phyloP scores from a whole-genome alignment of 2,888 invertebrate species.

The Chelonus formosanus region DNA sequence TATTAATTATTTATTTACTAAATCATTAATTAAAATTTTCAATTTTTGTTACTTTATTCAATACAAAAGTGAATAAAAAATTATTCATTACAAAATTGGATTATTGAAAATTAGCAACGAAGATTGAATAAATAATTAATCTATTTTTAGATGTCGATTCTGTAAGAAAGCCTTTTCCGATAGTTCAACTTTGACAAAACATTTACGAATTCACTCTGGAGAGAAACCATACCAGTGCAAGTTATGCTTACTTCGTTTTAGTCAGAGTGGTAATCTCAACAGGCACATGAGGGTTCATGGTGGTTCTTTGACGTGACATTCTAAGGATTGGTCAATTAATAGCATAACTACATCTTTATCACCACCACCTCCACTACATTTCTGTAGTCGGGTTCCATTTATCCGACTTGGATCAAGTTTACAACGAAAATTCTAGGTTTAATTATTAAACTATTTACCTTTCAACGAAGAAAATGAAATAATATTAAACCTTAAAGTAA shows the following conservation, averaged over 20 bases:
- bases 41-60: no score
- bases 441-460: constrained; percentile 15
- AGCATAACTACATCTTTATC: constrained; percentile 10
- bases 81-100: no score
- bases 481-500: constrained; percentile 21
- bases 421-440: constrained; percentile 50
- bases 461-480: constrained; percentile 12
- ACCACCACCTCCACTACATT: constrained; percentile 38
- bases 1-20: constrained; percentile 6
- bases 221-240: constrained; percentile 99
- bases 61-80: no score
- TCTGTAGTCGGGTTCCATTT: constrained; percentile 61
- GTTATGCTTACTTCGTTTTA: constrained; percentile 93
- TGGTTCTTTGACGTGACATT: constrained; percentile 63
- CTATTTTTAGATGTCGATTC: constrained; percentile 77
- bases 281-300: constrained; percentile 98
- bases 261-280: constrained; percentile 98
- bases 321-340: constrained; percentile 43
- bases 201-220: constrained; percentile 87
- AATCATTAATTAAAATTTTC: background rate
- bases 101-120: no score
- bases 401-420: constrained; percentile 57
- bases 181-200: constrained; percentile 97
- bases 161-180: constrained; percentile 99
- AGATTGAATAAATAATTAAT: constrained; percentile 19